Conservation (phyloP, 2,888 invertebrate genomes). For the Tipula unca region DNA sequence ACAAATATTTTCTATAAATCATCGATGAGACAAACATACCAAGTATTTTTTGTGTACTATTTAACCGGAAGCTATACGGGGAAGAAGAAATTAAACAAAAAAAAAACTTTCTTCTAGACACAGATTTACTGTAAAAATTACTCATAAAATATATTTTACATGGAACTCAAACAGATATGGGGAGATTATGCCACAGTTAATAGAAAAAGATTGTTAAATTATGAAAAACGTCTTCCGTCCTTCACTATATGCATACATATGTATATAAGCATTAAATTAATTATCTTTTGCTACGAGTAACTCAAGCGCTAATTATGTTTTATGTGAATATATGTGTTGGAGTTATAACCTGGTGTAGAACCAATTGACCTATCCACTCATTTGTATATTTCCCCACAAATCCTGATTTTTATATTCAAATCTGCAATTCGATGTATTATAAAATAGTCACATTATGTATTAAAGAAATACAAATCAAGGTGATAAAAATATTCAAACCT, state of each 20-base stretch:
- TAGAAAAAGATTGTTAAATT: background rate
- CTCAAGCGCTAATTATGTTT: background rate
- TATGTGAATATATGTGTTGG: background rate
- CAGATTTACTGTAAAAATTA: background rate
- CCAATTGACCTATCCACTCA: background rate
- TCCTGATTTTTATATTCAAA: background rate
- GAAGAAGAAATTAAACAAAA: background rate
- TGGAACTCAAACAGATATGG: background rate
- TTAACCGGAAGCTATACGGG: background rate
- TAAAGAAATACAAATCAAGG: background rate
- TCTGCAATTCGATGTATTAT: background rate
- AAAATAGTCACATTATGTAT: background rate
- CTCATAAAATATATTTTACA: background rate
- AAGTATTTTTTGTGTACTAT: background rate
- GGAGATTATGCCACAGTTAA: background rate
- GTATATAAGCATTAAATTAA: background rate
- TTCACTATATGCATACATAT: too few relatives aligned
- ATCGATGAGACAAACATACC: background rate
- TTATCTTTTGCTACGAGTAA: background rate
- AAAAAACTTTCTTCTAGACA: background rate
- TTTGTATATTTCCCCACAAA: background rate
- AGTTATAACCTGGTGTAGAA: background rate
- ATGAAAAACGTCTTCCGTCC: background rate
- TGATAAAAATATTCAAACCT: background rate
- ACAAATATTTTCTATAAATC: background rate